phyloP scores from a whole-genome alignment of 2,888 invertebrate genomes.

The Calliscelio sp. region DNA sequence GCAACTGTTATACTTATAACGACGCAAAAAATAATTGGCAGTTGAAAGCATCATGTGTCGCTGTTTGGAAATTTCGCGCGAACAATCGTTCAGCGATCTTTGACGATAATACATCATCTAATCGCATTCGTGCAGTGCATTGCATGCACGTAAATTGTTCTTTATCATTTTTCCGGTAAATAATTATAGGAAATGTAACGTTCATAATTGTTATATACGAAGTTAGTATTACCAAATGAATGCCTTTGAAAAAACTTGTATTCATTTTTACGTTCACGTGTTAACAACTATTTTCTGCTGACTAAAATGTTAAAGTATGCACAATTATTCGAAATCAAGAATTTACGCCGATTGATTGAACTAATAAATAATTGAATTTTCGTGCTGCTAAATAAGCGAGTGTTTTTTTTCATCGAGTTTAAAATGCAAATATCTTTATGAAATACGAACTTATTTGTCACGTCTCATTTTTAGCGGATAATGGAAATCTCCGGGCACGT shows the following conservation, averaged over 20 bases:
- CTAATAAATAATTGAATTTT: not conserved
- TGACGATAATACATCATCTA: slow-evolving; percentile 30
- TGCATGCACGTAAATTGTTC: slow-evolving; percentile 27
- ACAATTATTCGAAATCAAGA: no score
- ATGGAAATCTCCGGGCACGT: slow-evolving; percentile 26
- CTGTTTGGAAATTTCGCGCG: slow-evolving; percentile 18
- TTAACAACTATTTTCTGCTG: no score
- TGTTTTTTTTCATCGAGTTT: not conserved
- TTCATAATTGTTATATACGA: slow-evolving; percentile 9
- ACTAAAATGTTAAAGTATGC: no score
- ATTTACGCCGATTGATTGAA: not conserved
- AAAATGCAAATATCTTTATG: slow-evolving; percentile 17
- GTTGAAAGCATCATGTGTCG: not conserved
- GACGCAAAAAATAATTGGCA: not conserved
- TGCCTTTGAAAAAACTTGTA: slow-evolving; percentile 1
- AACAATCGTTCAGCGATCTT: slow-evolving; percentile 22
- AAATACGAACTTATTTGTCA: slow-evolving; percentile 19
- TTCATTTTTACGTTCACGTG: not conserved
- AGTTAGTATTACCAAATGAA: slow-evolving; percentile 11
- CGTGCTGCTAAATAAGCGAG: not conserved
- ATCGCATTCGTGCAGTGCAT: slow-evolving; percentile 21
- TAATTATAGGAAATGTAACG: slow-evolving; percentile 43
- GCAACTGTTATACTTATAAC: not conserved
- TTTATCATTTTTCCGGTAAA: slow-evolving; percentile 28
- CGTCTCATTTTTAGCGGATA: not conserved